These are phyloP conservation scores for Paedocypris micromegethes DNA, from an alignment of 2,797 vertebrate species.

Conservation along the genomic window DNA sequence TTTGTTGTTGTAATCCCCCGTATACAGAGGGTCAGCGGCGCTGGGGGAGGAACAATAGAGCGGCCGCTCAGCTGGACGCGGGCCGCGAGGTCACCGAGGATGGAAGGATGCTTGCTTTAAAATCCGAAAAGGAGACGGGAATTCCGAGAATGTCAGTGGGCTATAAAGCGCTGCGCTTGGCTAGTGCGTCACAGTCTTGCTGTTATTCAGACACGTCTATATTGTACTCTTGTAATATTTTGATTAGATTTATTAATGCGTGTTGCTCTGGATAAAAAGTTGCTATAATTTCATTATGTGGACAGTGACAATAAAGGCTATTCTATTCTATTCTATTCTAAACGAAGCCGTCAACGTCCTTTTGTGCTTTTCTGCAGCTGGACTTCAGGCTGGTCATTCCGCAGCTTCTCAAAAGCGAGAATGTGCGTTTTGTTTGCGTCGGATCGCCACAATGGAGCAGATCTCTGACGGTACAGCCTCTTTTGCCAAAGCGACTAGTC, in stretches of 20 bases:
- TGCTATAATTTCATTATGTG: too few relatives aligned
- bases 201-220: not conserved
- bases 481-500: too few relatives aligned
- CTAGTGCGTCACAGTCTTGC: not conserved
- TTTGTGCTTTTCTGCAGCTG: conserved; percentile 6
- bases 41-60: conserved; percentile 56
- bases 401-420: not conserved
- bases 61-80: conserved; percentile 46
- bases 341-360: conserved; percentile 16
- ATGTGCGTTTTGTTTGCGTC: too few relatives aligned
- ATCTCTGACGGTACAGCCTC: too few relatives aligned
- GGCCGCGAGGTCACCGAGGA: conserved; percentile 57
- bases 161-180: conserved; percentile 9
- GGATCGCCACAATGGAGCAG: too few relatives aligned
- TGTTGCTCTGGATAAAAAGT: too few relatives aligned
- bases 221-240: too few relatives aligned
- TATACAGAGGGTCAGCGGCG: conserved; percentile 48
- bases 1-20: conserved; percentile 63
- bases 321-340: not conserved
- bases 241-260: too few relatives aligned
- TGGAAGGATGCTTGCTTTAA: conserved; percentile 18
- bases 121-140: conserved; percentile 2
- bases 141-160: conserved; percentile 19
- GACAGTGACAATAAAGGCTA: too few relatives aligned
- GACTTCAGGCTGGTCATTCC: conserved; percentile 5